Evolutionary conservation across 2,797 vertebrate species (phyloP), one percentile per base, ranked within the genome.

Genomic region (Stomatorhinus walkeri): DNA sequence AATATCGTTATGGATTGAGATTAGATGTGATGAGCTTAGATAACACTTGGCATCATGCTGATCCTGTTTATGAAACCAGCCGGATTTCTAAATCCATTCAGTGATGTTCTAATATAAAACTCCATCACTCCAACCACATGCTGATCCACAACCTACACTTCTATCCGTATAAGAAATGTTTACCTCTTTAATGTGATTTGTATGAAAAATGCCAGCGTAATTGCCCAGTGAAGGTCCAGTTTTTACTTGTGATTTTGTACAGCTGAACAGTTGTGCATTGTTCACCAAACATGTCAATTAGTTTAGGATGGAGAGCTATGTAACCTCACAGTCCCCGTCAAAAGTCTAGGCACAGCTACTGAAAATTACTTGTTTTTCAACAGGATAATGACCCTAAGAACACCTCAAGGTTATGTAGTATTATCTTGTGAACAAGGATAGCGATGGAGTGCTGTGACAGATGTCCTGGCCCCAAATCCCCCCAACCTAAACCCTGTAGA

Each of bases 61-160:
- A 81, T 81, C 19, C 40, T 81, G 40, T 81, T 81, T 46, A 81
- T 81, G 76, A 81, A 81, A 81, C 76, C 76, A n/a, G 76, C 40
- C 19, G 40, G 40, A n/a, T 81, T 81, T n/a, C 28, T 46, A 81
- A 46, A 81, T 22, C 16, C 36, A 19, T 36, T 81, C 76, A 81
- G 16, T 81, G 40, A n/a, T 46, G 40, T 81, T 46, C 16, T 81
- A 81, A 81, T 46, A 81, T 22, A 81, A 81, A 81, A 46, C 19
- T 19, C 36, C 68, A 40, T 76, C 7, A 76, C 64, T 72, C 32
- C 14, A 40, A 24, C 76, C 40, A 8, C 36, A 43, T 46, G 76
- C 19, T 22, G 76, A 43, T 81, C 19, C 76, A 81, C 76, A 46
- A 81, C 40, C 40, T 81, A 81, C 16, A n/a, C 36, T 81, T 81